Evolutionary conservation across 2,797 vertebrate species (phyloP), one percentile per base, ranked within the genome.

Genomic region (Hozukius guyotensis): DNA sequence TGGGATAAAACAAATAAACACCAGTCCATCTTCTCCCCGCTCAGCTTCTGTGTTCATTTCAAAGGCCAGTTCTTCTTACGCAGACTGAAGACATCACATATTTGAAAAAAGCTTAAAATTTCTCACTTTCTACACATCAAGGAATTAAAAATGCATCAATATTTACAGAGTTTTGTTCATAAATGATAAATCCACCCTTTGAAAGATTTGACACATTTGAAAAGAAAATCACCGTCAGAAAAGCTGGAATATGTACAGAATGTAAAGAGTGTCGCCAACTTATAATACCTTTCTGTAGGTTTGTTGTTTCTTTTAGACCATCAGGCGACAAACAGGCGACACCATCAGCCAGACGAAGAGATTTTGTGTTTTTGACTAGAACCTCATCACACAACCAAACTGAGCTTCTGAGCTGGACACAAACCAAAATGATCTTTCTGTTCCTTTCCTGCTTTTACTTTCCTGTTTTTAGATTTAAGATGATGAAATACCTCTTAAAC

Each of bases 121-220:
- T 60, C 20, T 63, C 29, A 72, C 65, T 72, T 77, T 86, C 75
- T 78, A 86, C 77, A 81, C 62, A 69, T 42, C 71, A 52, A 55
- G 55, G 52, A 74, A 65, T 70, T 72, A 78, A 74, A 87, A 77
- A 78, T 69, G 78, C 73, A 81, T 27, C 59, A 61, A 71, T 88
- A 89, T 89, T 12, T 81, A 90, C 76, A 80, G 29, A 73, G 27
- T 63, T 76, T 65, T 57, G 64, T 34, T 77, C 49, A 57, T 20
- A 24, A 55, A 62, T 25, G 34, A 71, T 49, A 27, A 65, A 75
- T 60, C 27, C 59, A 81, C 52, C 60, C 18, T 36, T 49, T 34
- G 64, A 77, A 69, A 53, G 22, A 77, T 61, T 60, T 63, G n/a
- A 84, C 49, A 67, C 57, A 10, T 42, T 2, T 53, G 32, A 46